These are phyloP conservation scores for Lepus timidus DNA, from an alignment of 2,113 vertebrate species.

Conservation along the genomic window DNA sequence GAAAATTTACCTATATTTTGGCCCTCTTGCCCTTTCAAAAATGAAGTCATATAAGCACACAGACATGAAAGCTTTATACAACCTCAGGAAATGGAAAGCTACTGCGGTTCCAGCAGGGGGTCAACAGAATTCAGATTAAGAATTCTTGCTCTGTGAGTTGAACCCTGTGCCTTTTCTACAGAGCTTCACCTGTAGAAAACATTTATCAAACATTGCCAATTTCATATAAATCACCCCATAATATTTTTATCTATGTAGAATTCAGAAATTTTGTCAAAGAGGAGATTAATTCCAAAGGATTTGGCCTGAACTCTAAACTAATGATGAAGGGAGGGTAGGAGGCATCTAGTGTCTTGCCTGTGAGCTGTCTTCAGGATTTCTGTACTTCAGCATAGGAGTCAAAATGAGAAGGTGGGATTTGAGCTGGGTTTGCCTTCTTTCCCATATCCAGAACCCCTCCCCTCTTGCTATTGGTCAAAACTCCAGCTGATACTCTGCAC, in stretches of 20 bases:
- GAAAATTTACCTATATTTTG: neutral
- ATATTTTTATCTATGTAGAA: neutral
- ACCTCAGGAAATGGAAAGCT: neutral
- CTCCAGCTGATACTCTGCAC: neutral
- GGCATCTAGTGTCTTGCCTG: neutral
- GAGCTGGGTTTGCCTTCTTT: neutral
- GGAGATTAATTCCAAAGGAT: neutral
- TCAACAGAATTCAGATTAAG: conserved; percentile 7
- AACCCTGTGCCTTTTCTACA: neutral
- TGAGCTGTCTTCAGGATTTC: neutral
- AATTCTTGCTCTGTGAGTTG: neutral
- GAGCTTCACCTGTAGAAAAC: neutral
- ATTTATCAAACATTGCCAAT: neutral
- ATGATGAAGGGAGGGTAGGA: neutral
- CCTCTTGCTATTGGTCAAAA: neutral
- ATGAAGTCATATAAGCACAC: neutral
- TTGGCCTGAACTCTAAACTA: neutral
- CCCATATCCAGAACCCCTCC: neutral
- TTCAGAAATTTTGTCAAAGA: neutral
- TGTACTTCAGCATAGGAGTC: neutral
- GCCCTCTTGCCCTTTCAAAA: neutral
- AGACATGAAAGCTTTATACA: neutral
- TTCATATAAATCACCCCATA: neutral
- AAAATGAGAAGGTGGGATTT: neutral
- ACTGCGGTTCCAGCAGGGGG: neutral